Percentiles rank a stretch among this genome's conserved stretches.
Conservation (phyloP, 2,113 vertebrate genomes). For the Poeciliopsis turrubarensis region DNA sequence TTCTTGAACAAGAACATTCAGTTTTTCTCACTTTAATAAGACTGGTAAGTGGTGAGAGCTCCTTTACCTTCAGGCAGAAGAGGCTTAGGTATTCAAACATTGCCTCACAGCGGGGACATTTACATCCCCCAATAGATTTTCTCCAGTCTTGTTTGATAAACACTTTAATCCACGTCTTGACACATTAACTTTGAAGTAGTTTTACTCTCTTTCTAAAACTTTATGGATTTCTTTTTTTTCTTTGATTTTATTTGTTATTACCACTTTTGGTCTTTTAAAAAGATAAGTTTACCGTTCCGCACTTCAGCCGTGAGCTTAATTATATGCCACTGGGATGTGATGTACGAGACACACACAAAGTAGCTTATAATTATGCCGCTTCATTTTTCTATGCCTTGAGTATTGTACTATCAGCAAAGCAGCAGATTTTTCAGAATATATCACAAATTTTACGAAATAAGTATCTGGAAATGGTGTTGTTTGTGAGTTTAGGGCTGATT, state of each 20-base stretch:
- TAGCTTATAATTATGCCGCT: background rate
- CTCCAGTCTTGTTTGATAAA: slow-evolving; percentile 28
- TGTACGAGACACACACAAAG: background rate
- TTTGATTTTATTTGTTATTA: background rate
- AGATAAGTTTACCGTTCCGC: background rate
- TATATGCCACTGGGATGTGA: background rate
- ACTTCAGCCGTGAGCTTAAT: background rate
- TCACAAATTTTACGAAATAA: no score
- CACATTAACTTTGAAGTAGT: background rate
- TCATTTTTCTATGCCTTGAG: background rate
- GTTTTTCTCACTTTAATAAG: slow-evolving; percentile 62
- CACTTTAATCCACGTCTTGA: slow-evolving; percentile 1
- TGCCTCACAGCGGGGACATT: slow-evolving; percentile 25
- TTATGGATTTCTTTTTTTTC: background rate
- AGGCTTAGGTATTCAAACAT: slow-evolving; percentile 31
- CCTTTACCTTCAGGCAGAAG: slow-evolving; percentile 36
- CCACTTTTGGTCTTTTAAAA: background rate
- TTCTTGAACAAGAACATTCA: slow-evolving; percentile 36
- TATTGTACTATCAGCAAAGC: no score
- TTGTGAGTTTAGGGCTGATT: no score
- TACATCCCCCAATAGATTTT: slow-evolving; percentile 4
- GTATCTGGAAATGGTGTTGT: no score
- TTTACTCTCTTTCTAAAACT: slow-evolving; percentile 14
- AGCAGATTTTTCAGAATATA: no score
- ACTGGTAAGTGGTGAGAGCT: slow-evolving; percentile 39